phyloP scores from a whole-genome alignment of 2,113 vertebrate genomes.

The Halichoerus grypus region DNA sequence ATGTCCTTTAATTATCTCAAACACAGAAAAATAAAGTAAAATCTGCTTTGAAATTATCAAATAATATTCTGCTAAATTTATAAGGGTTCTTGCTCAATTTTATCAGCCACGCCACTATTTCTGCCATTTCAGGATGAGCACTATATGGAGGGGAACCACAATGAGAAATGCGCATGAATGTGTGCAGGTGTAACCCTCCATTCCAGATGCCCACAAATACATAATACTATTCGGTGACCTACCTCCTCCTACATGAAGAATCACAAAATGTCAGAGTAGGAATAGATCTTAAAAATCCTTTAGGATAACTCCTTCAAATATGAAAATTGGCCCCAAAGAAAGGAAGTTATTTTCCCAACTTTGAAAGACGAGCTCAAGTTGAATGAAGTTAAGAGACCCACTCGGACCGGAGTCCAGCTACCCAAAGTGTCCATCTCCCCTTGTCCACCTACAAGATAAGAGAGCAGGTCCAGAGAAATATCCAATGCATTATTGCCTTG shows the following conservation, averaged over 20 bases:
- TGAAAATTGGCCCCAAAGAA: not conserved
- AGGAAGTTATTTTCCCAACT: not conserved
- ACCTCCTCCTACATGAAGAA: not conserved
- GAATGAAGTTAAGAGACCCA: not conserved
- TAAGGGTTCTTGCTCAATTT: not conserved
- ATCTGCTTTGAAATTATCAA: slow-evolving; percentile 42
- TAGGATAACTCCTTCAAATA: not conserved
- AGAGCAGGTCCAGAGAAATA: not conserved
- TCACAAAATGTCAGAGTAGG: not conserved
- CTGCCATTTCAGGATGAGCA: not conserved
- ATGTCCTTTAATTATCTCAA: slow-evolving; percentile 36
- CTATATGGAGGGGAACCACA: not conserved
- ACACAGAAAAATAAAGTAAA: slow-evolving; percentile 47
- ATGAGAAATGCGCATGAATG: not conserved
- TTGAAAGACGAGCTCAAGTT: not conserved
- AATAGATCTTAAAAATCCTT: not conserved
- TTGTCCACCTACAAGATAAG: not conserved
- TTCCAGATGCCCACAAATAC: not conserved
- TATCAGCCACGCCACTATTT: not conserved
- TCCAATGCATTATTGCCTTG: not conserved
- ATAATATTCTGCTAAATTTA: not conserved
- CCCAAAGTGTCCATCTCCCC: not conserved
- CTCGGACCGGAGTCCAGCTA: not conserved
- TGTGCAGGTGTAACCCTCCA: too few relatives aligned
- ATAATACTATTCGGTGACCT: not conserved